phyloP scores from a whole-genome alignment of 2,113 vertebrate genomes.

The Tachysurus fulvidraco region DNA sequence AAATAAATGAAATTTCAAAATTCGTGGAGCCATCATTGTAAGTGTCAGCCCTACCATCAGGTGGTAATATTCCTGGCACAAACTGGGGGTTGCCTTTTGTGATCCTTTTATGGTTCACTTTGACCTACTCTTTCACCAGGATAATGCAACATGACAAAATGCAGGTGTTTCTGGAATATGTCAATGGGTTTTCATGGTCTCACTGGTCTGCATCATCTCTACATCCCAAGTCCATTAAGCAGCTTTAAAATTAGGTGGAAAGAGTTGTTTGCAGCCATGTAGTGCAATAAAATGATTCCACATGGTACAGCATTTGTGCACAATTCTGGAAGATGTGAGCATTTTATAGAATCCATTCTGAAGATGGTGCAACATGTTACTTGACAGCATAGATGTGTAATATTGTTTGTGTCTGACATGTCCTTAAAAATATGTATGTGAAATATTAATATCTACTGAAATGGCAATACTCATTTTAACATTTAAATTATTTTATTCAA shows the following conservation, averaged over 20 bases:
- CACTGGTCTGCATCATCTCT: neutral
- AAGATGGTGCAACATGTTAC: neutral
- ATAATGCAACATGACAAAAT: neutral
- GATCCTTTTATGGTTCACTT: neutral
- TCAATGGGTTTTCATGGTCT: neutral
- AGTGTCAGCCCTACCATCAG: neutral
- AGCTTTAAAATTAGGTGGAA: neutral
- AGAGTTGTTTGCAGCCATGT: neutral
- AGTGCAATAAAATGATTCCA: neutral
- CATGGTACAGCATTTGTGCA: neutral
- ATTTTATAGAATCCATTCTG: neutral
- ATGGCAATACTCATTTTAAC: neutral
- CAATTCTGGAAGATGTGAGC: neutral
- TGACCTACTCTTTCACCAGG: neutral
- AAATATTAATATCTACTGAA: neutral
- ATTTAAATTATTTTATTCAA: too few species aligned
- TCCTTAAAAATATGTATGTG: neutral
- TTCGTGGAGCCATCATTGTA: neutral
- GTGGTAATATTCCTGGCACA: neutral
- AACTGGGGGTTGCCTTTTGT: neutral
- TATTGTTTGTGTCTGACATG: neutral
- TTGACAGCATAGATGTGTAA: neutral
- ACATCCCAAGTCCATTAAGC: neutral
- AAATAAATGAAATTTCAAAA: neutral
- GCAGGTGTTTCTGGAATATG: neutral